Percentiles rank a stretch among this genome's conserved stretches.
Evolutionary conservation across 30 jellyfish, hydroid and myxozoan genomes (phyloP).

Genomic region (Catostylus mosaicus): DNA sequence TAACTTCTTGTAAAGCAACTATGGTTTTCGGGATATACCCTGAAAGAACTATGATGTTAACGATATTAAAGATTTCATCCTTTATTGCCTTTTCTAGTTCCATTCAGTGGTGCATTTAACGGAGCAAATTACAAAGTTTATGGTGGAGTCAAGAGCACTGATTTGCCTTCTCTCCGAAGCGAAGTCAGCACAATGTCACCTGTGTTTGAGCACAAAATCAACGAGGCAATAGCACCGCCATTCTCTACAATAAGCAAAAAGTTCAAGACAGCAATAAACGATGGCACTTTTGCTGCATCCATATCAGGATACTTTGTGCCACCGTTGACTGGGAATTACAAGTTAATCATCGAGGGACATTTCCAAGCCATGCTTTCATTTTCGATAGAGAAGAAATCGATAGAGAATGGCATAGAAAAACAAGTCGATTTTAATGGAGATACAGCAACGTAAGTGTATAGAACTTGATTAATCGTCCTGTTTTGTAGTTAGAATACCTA

Average conservation of each 20-base stretch:
- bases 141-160: conserved; percentile 48
- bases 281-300: conserved; percentile 80
- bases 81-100: conserved; percentile 30
- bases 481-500: too few relatives aligned
- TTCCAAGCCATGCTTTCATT: conserved; percentile 59
- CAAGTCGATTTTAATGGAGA: conserved; percentile 49
- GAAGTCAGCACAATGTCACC: conserved; percentile 53
- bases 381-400: conserved; percentile 64
- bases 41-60: too few relatives aligned
- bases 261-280: conserved; percentile 38
- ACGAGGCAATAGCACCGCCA: conserved; percentile 69
- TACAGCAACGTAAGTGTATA: conserved; percentile 57
- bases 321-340: conserved; percentile 75
- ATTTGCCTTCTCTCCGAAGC: conserved; percentile 37
- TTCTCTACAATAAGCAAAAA: conserved; percentile 10
- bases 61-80: neutral
- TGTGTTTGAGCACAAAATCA: conserved; percentile 1
- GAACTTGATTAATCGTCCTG: too few relatives aligned
- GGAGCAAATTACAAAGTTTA: conserved; percentile 77
- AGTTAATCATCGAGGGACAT: conserved; percentile 57
- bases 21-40: too few relatives aligned
- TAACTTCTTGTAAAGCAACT: too few relatives aligned
- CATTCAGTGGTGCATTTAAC: conserved; percentile 75
- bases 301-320: conserved; percentile 90
- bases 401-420: conserved; percentile 30